phyloP scores from a whole-genome alignment of 2,888 invertebrate genomes.

The Cabera pusaria region DNA sequence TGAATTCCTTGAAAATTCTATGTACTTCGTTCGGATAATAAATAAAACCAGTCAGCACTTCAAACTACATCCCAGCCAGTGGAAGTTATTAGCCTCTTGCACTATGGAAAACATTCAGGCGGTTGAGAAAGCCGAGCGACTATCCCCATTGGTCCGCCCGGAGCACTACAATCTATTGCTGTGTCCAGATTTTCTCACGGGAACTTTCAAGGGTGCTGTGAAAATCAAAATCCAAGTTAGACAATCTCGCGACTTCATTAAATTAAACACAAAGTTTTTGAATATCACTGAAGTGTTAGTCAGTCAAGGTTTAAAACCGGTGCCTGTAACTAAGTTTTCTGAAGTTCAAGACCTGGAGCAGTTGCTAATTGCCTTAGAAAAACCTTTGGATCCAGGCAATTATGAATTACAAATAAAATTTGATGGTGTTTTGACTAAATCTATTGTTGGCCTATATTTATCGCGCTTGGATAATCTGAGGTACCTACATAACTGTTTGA shows the following conservation, averaged over 20 bases:
- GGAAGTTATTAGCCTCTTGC: background rate
- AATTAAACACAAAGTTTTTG: constrained; percentile 84
- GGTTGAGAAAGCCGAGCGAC: constrained; percentile 46
- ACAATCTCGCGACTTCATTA: constrained; percentile 63
- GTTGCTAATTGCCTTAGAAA: constrained; percentile 56
- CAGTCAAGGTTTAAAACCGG: constrained; percentile 42
- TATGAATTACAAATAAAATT: constrained; percentile 85
- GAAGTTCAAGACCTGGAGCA: constrained; percentile 62
- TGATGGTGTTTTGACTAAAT: constrained; percentile 84
- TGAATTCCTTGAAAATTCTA: no score
- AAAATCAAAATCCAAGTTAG: constrained; percentile 62
- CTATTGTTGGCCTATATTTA: constrained; percentile 89
- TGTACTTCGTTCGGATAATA: constrained; percentile 4
- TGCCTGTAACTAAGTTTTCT: constrained; percentile 50
- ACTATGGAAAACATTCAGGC: constrained; percentile 6
- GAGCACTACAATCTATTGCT: constrained; percentile 61
- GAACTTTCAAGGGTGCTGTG: constrained; percentile 60
- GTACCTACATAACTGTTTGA: constrained; percentile 43
- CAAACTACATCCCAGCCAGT: background rate
- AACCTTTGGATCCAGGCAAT: constrained; percentile 50
- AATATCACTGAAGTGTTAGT: constrained; percentile 71
- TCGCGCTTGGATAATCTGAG: constrained; percentile 84
- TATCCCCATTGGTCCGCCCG: constrained; percentile 57
- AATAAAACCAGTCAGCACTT: background rate
- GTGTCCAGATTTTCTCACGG: constrained; percentile 53